A percentile compares a stretch with the other conserved stretches of the same genome.
phyloP scores from a whole-genome alignment of 2,113 vertebrate genomes.

The Glaucomys volans region DNA sequence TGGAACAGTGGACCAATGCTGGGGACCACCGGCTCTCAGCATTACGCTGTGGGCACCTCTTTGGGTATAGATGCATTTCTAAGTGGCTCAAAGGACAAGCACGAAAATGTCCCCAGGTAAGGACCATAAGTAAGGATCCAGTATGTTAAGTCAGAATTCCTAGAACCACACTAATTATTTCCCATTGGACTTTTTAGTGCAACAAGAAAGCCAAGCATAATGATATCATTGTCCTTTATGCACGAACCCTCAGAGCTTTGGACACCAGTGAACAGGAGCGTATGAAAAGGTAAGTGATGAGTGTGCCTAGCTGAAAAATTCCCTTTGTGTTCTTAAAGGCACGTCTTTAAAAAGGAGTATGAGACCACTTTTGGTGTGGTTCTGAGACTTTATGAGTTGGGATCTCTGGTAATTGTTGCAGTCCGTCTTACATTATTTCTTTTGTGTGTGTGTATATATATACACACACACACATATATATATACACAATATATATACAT shows the following conservation, averaged over 20 bases:
- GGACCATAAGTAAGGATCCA: background rate
- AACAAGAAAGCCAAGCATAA: constrained; percentile 96
- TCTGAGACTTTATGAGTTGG: constrained; percentile 26
- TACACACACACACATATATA: too few species aligned
- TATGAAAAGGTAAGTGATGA: constrained; percentile 91
- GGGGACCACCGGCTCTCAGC: constrained; percentile 94
- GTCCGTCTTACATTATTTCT: background rate
- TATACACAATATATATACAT: too few species aligned
- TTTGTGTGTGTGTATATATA: too few species aligned
- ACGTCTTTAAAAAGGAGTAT: background rate
- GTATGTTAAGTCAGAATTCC: background rate
- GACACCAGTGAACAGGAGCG: constrained; percentile 95
- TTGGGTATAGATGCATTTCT: constrained; percentile 94
- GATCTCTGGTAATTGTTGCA: background rate
- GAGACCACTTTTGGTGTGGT: background rate
- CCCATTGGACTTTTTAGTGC: constrained; percentile 88
- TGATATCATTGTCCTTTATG: constrained; percentile 95
- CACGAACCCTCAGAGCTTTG: constrained; percentile 91
- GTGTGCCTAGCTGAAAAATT: background rate
- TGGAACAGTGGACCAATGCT: constrained; percentile 95
- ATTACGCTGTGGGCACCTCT: constrained; percentile 96
- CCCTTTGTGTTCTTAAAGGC: background rate
- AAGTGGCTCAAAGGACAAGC: constrained; percentile 93
- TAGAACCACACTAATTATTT: constrained; percentile 1
- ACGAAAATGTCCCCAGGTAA: constrained; percentile 97